Percentiles rank a stretch among this genome's conserved stretches.
Conservation (phyloP, 2,797 vertebrate species). For the Miopithecus talapoin region DNA sequence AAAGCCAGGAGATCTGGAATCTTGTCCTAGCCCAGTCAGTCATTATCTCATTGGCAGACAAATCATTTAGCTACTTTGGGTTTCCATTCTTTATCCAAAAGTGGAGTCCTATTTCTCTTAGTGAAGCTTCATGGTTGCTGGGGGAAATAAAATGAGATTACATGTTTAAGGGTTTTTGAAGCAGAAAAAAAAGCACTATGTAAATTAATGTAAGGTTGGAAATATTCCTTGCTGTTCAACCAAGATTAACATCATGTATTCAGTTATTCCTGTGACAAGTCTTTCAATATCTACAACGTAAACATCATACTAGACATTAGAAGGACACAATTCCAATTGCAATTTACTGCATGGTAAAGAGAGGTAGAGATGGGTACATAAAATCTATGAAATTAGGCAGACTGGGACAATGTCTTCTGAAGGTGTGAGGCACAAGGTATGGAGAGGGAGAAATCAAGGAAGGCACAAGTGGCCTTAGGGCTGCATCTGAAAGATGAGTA, state of each 20-base stretch:
- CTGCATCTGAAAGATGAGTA: background rate
- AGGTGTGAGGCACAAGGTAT: background rate
- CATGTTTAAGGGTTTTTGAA: conserved; percentile 1
- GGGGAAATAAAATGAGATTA: background rate
- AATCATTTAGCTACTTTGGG: background rate
- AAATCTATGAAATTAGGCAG: background rate
- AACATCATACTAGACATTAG: background rate
- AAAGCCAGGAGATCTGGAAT: background rate
- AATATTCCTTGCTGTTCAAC: background rate
- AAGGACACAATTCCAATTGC: background rate
- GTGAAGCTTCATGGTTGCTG: background rate
- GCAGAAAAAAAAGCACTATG: background rate
- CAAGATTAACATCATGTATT: conserved; percentile 3
- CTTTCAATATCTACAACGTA: background rate
- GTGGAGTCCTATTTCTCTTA: background rate
- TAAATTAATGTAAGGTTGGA: background rate
- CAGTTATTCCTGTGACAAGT: background rate
- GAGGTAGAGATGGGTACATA: background rate
- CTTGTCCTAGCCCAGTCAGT: background rate
- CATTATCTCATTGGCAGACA: background rate
- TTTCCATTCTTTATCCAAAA: background rate
- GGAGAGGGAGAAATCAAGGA: background rate
- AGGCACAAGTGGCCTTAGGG: background rate
- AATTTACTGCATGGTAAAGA: background rate
- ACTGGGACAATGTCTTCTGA: background rate